Base-by-base conservation (phyloP, 2,113 vertebrate species). In the Apus apus region DNA sequence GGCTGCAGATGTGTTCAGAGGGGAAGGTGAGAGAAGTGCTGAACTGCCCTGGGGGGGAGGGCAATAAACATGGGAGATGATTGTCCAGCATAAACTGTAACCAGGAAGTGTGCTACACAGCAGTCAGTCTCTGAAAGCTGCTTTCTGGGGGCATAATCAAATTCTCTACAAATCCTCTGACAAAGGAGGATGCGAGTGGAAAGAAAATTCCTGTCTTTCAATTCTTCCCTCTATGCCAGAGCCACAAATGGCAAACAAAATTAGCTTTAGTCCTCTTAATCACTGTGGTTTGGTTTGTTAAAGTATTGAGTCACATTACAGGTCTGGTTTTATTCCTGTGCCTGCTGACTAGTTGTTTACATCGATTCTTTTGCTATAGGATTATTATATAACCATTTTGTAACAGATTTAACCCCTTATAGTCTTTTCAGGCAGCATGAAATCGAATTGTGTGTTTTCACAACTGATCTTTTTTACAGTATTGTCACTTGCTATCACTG, bases 41-140 rank as follows among this genome's bases (percentile, higher is more conserved):
- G 34, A 78, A 23, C 29, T 26, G 19, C 8, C 1, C 36, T 27
- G 13, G 27, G 11, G 9, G 26, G 19, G 7, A 38, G 38, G 43
- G 11, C 46, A 16, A 25, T 21, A 34, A 32, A 18, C 4, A 0
- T 18, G 34, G 19, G 25, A 14, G 36, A 7, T 27, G 8, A 12
- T 6, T 67, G 22, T 14, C 50, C 64, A 40, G 16, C 8, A 2
- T 8, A 34, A 81, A 10, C 21, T 30, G n/a, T 32, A 72, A 48
- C 12, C 9, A 32, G 34, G 45, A 65, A 32, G 9, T 22, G 51
- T 65, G 50, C 67, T 70, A 3, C 48, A 38, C 71, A 82, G 66
- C 38, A 45, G 50, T 38, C 0, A 0, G 4, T 32, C 48, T 65
- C 43, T 1, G 9, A 26, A 65, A 40, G 46, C 73, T 91, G 27